Evolutionary conservation across 2,113 vertebrate species (phyloP).

Genomic region (Pagrus major): DNA sequence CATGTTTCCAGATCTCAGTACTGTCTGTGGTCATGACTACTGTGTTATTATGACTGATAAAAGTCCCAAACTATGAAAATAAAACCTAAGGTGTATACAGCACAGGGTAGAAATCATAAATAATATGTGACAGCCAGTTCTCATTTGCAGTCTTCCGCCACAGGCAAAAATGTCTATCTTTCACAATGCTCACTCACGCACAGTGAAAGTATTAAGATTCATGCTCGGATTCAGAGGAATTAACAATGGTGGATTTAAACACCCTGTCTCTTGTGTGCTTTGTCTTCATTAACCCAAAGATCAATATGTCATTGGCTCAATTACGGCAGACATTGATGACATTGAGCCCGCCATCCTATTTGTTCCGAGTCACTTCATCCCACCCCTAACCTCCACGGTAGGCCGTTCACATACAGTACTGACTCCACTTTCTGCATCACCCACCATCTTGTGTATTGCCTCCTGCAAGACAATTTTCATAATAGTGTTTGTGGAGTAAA

Average conservation of each 20-base stretch:
- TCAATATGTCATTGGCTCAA: conserved; percentile 81
- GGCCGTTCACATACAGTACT: conserved; percentile 9
- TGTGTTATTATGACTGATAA: too few species aligned
- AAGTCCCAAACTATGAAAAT: background rate
- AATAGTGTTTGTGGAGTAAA: conserved; percentile 70
- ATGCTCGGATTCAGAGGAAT: conserved; percentile 53
- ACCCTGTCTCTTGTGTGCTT: conserved; percentile 63
- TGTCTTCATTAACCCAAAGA: conserved; percentile 82
- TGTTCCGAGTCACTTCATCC: conserved; percentile 73
- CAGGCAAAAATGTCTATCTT: conserved; percentile 40
- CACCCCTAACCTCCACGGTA: conserved; percentile 47
- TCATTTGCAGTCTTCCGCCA: background rate
- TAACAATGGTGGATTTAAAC: conserved; percentile 65
- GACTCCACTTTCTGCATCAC: conserved; percentile 2
- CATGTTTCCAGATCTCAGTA: conserved; percentile 11
- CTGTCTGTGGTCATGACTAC: background rate
- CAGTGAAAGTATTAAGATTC: conserved; percentile 56
- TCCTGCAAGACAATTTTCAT: conserved; percentile 59
- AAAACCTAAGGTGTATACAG: background rate
- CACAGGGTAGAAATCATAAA: conserved; percentile 4
- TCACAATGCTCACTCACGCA: conserved; percentile 26
- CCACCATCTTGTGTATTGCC: conserved; percentile 23
- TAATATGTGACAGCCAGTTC: conserved; percentile 13
- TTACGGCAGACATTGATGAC: conserved; percentile 75
- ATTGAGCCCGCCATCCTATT: conserved; percentile 74